Evolutionary conservation across 2,888 invertebrate genomes (phyloP), one percentile per base, ranked within the genome.

Genomic region (Pandemis corylana): DNA sequence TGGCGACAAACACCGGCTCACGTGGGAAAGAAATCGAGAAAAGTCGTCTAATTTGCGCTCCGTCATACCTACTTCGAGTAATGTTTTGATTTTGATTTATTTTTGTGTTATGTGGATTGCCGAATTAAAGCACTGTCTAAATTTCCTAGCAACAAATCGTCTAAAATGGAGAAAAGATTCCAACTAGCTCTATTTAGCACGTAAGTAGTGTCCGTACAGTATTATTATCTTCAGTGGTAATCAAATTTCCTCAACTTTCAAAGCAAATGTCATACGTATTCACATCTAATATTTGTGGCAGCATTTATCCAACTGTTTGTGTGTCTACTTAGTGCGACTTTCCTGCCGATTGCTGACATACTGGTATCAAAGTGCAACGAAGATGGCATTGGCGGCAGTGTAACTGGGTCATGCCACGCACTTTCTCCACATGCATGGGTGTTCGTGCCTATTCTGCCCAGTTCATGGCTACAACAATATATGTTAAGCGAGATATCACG

Each of bases 311-410:
- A 56, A 56, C 56, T 56, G 56, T 56, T 7, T 15, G 20, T 5
- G 49, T 12, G 15, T 53, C 20, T 13, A 56, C 56, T 56, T 56
- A 20, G 53, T 79, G 83, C 85, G 81, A 82, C 80, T 78, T 82
- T 67, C 66, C 44, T 64, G 65, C 66, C 20, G 53, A 56, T 20
- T 59, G 28, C 59, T 67, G 67, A 71, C 75, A 66, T 66, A 56
- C 56, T 53, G 20, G 56, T 56, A 66, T 66, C 53, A 61, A 75
- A 67, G 70, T 75, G 75, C 75, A 75, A 56, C 53, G 62, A 71
- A 75, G 70, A 71, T 75, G 75, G 67, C 75, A 71, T 75, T 75
- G 75, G 62, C 65, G 53, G 44, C 42, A 36, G 20, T 42, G 66
- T 49, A 74, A 70, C 62, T 75, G 62, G 75, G 70, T 71, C 71